Evolutionary conservation across 2,888 invertebrate genomes (phyloP), one percentile per base, ranked within the genome.

Genomic region (Xestoiulus laeticollis): DNA sequence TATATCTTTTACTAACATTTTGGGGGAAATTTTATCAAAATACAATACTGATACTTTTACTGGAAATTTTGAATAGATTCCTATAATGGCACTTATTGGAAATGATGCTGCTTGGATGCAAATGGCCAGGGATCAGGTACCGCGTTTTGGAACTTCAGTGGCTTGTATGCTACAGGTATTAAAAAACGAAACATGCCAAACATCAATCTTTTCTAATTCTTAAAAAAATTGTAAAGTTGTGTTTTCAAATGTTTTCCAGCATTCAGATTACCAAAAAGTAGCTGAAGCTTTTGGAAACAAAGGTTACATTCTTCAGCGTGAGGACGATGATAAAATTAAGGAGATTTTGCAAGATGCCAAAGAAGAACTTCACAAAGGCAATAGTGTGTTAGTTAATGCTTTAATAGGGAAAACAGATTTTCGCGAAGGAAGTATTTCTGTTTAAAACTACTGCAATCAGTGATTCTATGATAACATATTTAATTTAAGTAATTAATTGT

Each of bases 101-200:
- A 94, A 94, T 91, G 94, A 94, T 91, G 94, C 94, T 83, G 93
- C 94, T 85, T 94, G 94, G 94, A 93, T 93, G 26, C 94, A 94
- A 91, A 94, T 94, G 88, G 93, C 93, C 4, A 91, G 94, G 78
- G 94, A 94, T 90, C 94, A 94, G 91, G 92, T 93, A 26, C 93
- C 93, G 3, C 91, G 93, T 90, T 93, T 94, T 90, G 93, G 93
- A 59, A 93, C 92, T 88, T 91, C 91, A 89, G 93, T 94, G 32
- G 94, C 93, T 32, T 94, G 94, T 90, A 91, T 92, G 89, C 91
- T 94, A 82, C 92, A 92, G 78, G 94, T 94, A 19, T n/a, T n/a
- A n/a, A n/a, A n/a, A n/a, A n/a, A n/a, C n/a, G n/a, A n/a, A n/a
- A n/a, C n/a, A n/a, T n/a, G n/a, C n/a, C n/a, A n/a, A n/a, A n/a